phyloP scores from a whole-genome alignment of 2,113 vertebrate species.

The Pampusana beccarii region DNA sequence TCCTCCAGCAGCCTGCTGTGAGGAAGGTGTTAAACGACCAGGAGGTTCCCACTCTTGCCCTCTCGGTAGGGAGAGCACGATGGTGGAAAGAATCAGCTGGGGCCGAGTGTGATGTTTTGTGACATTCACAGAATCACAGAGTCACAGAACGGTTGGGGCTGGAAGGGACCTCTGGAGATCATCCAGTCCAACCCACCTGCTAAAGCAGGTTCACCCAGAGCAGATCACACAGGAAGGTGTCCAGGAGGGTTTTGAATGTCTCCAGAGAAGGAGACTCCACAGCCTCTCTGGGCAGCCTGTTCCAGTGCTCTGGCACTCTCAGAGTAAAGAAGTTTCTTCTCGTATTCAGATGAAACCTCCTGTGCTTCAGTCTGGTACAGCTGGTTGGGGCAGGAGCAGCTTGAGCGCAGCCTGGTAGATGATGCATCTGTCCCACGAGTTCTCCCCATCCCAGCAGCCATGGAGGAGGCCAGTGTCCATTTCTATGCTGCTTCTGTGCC shows the following conservation, averaged over 20 bases:
- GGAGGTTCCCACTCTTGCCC: neutral
- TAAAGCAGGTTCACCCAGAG: too few relatives aligned
- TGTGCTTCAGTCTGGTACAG: neutral
- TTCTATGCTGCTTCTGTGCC: neutral
- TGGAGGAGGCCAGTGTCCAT: neutral
- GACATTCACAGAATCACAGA: neutral
- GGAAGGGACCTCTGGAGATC: too few relatives aligned
- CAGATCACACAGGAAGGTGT: too few relatives aligned
- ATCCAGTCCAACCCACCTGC: too few relatives aligned
- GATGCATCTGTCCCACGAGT: neutral
- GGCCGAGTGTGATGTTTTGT: neutral
- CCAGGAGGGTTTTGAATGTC: too few relatives aligned
- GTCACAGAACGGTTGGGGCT: too few relatives aligned
- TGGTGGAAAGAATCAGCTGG: neutral
- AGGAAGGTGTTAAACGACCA: neutral
- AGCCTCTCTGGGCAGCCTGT: too few relatives aligned
- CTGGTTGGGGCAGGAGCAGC: neutral
- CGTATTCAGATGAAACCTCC: too few relatives aligned
- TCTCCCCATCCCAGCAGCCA: rapidly evolving
- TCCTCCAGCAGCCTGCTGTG: neutral
- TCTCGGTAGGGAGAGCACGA: neutral
- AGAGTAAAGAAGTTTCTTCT: too few relatives aligned
- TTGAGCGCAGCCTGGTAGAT: neutral
- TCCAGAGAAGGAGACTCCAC: too few relatives aligned
- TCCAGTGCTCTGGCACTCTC: too few relatives aligned